Percentiles rank a stretch among this genome's conserved stretches.
Conservation (phyloP, 2,888 invertebrate genomes). For the Spilosoma lubricipeda region DNA sequence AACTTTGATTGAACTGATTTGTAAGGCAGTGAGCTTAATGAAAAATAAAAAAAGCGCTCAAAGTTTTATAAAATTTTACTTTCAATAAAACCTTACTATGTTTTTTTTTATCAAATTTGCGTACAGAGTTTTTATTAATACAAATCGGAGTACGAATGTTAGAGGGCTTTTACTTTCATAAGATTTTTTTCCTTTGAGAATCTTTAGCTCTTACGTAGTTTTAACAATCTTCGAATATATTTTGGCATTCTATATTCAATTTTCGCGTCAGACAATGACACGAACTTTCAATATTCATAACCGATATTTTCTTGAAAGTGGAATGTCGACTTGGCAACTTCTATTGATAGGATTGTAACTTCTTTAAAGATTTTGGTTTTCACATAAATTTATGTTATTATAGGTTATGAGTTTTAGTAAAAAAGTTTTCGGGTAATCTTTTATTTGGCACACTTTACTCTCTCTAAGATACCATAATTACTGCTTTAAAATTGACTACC, state of each 20-base stretch:
- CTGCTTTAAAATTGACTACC: background rate
- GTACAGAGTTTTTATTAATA: conserved; percentile 3
- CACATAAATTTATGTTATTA: background rate
- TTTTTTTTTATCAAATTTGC: conserved; percentile 7
- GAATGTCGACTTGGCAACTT: background rate
- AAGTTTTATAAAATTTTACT: conserved; percentile 12
- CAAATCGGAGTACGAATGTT: conserved; percentile 1
- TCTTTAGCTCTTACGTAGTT: conserved; percentile 29
- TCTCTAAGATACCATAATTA: background rate
- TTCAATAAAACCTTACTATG: conserved; percentile 8
- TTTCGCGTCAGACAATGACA: conserved; percentile 29
- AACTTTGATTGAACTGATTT: background rate
- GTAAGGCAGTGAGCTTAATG: background rate
- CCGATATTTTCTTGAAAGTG: conserved; percentile 10
- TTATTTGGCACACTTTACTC: background rate
- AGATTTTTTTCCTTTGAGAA: conserved; percentile 30
- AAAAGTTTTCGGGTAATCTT: background rate
- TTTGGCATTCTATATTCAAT: conserved; percentile 30
- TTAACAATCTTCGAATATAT: conserved; percentile 36
- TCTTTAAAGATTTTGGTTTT: background rate
- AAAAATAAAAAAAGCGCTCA: background rate
- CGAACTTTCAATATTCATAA: conserved; percentile 35
- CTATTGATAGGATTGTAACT: background rate
- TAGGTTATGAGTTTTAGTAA: background rate
- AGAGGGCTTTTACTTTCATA: conserved; percentile 20